Base-by-base conservation (phyloP, 2,113 vertebrate species). In the Dicrurus megarhynchus region DNA sequence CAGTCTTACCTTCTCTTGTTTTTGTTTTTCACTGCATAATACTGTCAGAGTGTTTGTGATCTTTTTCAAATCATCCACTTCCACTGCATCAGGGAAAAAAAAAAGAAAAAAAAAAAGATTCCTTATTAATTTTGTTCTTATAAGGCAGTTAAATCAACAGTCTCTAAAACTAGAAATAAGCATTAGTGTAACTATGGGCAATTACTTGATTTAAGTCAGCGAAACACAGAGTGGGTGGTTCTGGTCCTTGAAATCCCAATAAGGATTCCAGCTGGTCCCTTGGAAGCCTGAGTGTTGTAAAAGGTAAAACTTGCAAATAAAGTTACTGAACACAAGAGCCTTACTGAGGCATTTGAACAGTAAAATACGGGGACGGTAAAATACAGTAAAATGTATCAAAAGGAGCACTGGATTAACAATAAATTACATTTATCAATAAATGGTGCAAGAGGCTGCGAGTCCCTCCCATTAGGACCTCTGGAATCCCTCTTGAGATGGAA, bases 51-150 rank as follows among this genome's bases (percentile, higher is more conserved):
- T 99, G 97, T 98, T 99, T 97, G 98, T 99, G 97, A 99, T 97
- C 98, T 99, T 99, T 98, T 99, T 99, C 98, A 99, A 98, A 95
- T 99, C 99, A 18, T 99, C 99, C 87, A 99, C 97, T 98, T 99
- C 99, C 99, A 99, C 99, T 99, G 77, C 27, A 91, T 30, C 4
- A 5, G 16, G 30, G 5, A 10, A 24, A 37, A n/a, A 75, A 32
- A 42, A 30, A 9, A 8, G 16, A 1, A 10, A 21, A 22, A 16
- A 16, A 27, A 42, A 53, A 18, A 46, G 15, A 71, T 37, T 33
- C 28, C 41, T 42, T 27, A 85, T 97, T 33, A 90, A 0, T 41
- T 20, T 3, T 53, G 59, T 64, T 70, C 39, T 69, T 35, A 42
- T 13, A 35, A 84, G 32, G 55, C 75, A 77, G 83, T 56, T 35